Evolutionary conservation across 1,140 invertebrate species (phyloP), one percentile per base, ranked within the genome.

Genomic region (Helicorthomorpha holstii): DNA sequence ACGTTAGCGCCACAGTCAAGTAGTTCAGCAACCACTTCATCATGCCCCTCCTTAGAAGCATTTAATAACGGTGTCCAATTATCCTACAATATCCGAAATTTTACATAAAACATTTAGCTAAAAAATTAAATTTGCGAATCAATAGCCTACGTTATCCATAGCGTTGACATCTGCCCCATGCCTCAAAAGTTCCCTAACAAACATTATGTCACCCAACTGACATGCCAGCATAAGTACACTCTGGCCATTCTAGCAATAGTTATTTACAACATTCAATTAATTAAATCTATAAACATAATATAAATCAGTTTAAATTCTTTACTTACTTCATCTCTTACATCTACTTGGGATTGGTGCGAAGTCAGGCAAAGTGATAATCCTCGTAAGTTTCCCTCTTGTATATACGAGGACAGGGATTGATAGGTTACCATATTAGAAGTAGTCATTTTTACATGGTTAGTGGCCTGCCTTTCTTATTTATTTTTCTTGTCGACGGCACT

Each of bases 31-130:
- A 85, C 85, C 45, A 94, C 77, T 54, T 89, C 80, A 21, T 79
- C 70, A 66, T 89, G 78, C 0, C 93, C 93, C 63, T 87, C 84
- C 60, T 91, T 91, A 0, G 91, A 77, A 12, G 92, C 90, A 68
- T 85, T 87, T 43, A 93, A 69, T 38, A 98, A 66, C 2, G 91
- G 77, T 26, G 84, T 87, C 93, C 93, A 98, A 57, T 86, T 85
- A 65, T 98, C 93, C 74, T 83, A 55, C 1, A 60, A 61, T 7
- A 53, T 51, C 44, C 49, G 60, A 47, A 58, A 48, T 44, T 52
- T 46, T 57, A n/a, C 52, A 48, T 26, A 49, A n/a, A 46, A 16
- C 34, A 55, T n/a, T 34, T 19, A 41, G 27, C 21, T 44, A 41
- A 24, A 49, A 44, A 42, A 14, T 52, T 22, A 38, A 26, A 16